Evolutionary conservation across 2,888 invertebrate species (phyloP), one percentile per base, ranked within the genome.

Genomic region (Cynaeus angustus): DNA sequence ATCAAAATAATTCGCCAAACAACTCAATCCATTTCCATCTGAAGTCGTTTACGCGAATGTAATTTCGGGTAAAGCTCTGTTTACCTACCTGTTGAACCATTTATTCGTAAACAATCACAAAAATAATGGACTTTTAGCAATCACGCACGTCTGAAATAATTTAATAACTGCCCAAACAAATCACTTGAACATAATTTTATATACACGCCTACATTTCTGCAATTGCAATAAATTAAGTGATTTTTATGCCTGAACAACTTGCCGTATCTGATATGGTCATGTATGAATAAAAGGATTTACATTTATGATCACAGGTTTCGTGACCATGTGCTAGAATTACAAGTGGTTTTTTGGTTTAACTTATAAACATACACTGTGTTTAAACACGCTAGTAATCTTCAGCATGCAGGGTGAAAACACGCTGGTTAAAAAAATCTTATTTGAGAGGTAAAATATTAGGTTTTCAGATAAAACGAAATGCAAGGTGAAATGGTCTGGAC

Each of bases 341-440:
- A 50, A 16, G 30, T 10, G 26, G 30, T 50, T 50, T 28, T 16
- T 16, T 50, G 12, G 16, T n/a, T 50, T 12, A 28, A 16, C 26
- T 26, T 10, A 16, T 7, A 3, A 45, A 28, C 52, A 12, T 52
- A 13, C 52, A 28, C 28, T 28, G 2, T 12, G 33, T 52, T 33
- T 33, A 14, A 56, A 43, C 58, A 58, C 43, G 26, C 26, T 14
- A 58, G 58, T 43, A 58, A 58, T 43, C 43, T 58, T 43, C 12
- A 58, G 43, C 37, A 58, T 55, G 55, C 55, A 58, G 10, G 41
- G 28, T 55, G 14, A 58, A 43, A 58, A 41, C 58, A 41, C 26
- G 43, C 45, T 12, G 13, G n/a, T 41, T 45, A 58, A 43, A 28
- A 56, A n/a, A 55, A 52, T 52, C 33, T 52, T 9, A 16, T 21